Percentiles rank a stretch among this genome's conserved stretches.
These are phyloP conservation scores for Crotalus horridus DNA, from an alignment of 2,113 vertebrate species.

Conservation along the genomic window DNA sequence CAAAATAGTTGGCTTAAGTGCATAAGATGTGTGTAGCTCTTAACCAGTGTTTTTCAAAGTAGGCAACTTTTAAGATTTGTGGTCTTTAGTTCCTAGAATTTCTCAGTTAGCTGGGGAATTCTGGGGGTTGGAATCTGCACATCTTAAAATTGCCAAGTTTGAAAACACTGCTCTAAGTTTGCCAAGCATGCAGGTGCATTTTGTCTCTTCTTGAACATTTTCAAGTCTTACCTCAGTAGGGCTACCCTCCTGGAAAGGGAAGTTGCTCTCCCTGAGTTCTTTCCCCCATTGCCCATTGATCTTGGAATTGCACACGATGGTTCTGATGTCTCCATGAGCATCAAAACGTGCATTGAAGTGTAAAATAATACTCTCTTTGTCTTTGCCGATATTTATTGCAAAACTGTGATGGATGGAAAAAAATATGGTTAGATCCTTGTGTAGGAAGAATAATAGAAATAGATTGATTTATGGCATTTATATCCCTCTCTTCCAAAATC, in stretches of 20 bases:
- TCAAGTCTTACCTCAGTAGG: slow-evolving; percentile 72
- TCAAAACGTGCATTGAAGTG: slow-evolving; percentile 91
- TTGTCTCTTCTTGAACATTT: background rate
- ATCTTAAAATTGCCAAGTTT: no score
- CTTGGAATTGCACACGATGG: slow-evolving; percentile 86
- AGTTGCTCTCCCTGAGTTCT: slow-evolving; percentile 77
- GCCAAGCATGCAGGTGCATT: background rate
- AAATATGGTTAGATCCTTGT: background rate
- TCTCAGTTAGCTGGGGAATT: no score
- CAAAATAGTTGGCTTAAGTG: no score
- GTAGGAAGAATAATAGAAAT: background rate
- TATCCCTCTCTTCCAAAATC: background rate
- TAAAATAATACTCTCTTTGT: slow-evolving; percentile 69
- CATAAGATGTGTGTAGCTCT: no score
- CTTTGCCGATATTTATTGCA: slow-evolving; percentile 81
- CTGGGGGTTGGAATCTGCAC: no score
- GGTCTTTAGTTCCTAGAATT: no score
- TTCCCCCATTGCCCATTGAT: slow-evolving; percentile 76
- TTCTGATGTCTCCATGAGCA: slow-evolving; percentile 68
- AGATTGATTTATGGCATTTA: background rate
- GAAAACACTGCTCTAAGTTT: background rate
- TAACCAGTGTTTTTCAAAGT: no score
- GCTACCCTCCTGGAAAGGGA: slow-evolving; percentile 78
- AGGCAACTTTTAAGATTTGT: no score
- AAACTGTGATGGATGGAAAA: slow-evolving; percentile 72